Evolutionary conservation across 1,140 invertebrate species (phyloP).

Genomic region (Rhagoletis pomonella): DNA sequence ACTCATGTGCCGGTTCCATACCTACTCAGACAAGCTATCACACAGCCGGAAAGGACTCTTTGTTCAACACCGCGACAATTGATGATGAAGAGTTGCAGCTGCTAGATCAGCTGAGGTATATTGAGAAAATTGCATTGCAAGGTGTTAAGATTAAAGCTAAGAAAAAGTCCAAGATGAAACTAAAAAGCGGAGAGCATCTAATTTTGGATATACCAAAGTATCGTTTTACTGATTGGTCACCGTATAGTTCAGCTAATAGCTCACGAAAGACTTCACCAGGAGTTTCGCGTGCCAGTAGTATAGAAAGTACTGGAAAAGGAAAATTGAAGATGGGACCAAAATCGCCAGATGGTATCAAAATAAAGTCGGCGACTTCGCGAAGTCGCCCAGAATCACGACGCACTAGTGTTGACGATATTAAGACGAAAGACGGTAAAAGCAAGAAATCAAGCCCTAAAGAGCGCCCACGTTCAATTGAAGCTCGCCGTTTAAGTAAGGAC

Average conservation of each 20-base stretch:
- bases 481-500: conserved; percentile 79
- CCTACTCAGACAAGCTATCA: conserved; percentile 67
- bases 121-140: conserved; percentile 72
- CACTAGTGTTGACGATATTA: conserved; percentile 77
- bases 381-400: conserved; percentile 75
- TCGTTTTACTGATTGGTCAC: conserved; percentile 72
- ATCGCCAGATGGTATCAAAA: conserved; percentile 66
- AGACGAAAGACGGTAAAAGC: conserved; percentile 74
- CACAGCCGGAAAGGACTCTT: conserved; percentile 61
- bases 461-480: conserved; percentile 80
- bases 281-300: conserved; percentile 71
- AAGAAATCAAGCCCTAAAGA: conserved; percentile 77
- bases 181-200: conserved; percentile 71
- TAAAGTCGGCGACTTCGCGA: conserved; percentile 74
- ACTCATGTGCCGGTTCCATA: conserved; percentile 71
- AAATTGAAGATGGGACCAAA: conserved; percentile 63
- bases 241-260: conserved; percentile 72
- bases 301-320: conserved; percentile 71
- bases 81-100: conserved; percentile 77
- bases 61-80: conserved; percentile 74
- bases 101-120: conserved; percentile 73
- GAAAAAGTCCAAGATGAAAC: conserved; percentile 71
- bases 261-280: conserved; percentile 72
- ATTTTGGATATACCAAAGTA: conserved; percentile 73
- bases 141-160: conserved; percentile 74